phyloP scores from a whole-genome alignment of 2,888 invertebrate genomes.

The Cerastis leucographa region DNA sequence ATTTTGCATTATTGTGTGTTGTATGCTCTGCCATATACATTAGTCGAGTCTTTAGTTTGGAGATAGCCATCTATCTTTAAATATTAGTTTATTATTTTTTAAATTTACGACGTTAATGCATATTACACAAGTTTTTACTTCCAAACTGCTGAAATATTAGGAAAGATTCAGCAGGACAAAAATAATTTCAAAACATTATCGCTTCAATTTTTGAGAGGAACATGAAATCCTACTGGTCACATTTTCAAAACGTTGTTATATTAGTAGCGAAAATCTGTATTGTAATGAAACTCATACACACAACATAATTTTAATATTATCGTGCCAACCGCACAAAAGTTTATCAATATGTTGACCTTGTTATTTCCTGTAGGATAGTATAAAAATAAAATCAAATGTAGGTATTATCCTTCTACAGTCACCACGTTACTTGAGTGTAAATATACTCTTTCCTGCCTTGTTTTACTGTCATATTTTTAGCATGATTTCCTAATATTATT shows the following conservation, averaged over 20 bases:
- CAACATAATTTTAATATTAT: slow-evolving; percentile 24
- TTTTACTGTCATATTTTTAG: slow-evolving; percentile 11
- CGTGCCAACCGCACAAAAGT: slow-evolving; percentile 28
- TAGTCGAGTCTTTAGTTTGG: neutral
- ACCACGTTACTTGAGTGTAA: neutral
- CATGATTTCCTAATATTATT: neutral
- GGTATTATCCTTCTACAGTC: slow-evolving; percentile 29
- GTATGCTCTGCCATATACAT: neutral
- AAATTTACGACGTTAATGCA: too few species aligned
- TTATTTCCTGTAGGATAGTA: slow-evolving; percentile 49
- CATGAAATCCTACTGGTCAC: neutral
- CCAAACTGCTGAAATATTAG: neutral
- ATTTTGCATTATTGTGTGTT: neutral
- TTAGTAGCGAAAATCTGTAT: neutral
- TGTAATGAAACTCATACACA: slow-evolving; percentile 7
- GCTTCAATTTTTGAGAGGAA: neutral
- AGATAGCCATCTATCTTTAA: neutral
- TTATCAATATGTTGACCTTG: slow-evolving; percentile 58
- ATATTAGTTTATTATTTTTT: neutral
- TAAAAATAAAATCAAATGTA: slow-evolving; percentile 18
- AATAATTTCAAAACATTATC: neutral
- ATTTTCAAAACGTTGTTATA: neutral
- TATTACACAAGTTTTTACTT: neutral
- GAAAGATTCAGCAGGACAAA: neutral
- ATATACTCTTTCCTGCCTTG: neutral